Conservation (phyloP, 2,797 vertebrate species). For the Monodelphis domestica region DNA sequence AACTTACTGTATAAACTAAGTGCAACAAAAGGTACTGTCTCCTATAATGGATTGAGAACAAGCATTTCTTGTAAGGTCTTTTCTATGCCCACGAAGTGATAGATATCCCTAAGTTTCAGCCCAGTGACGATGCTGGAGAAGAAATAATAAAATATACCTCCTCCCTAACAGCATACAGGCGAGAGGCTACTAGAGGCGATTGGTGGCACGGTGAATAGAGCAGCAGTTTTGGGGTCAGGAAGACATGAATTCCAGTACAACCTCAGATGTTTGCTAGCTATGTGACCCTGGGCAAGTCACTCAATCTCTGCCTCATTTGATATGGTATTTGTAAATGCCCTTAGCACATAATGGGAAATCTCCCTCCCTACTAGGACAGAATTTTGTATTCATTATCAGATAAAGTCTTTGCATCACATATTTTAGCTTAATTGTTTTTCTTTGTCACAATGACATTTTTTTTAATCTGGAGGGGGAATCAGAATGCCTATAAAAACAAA, state of each 20-base stretch:
- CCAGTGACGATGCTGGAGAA: background rate
- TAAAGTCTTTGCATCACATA: too few species aligned
- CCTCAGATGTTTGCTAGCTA: background rate
- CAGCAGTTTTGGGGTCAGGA: background rate
- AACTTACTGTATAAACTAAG: slow-evolving; percentile 87
- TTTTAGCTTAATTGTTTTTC: too few species aligned
- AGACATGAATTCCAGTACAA: background rate
- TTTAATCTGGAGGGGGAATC: too few species aligned
- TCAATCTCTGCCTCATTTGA: too few species aligned
- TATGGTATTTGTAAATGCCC: too few species aligned
- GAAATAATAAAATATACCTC: background rate
- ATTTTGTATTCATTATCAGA: too few species aligned
- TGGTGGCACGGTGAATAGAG: background rate
- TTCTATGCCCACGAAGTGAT: background rate
- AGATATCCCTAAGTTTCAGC: background rate
- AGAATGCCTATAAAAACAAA: too few species aligned
- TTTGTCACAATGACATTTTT: too few species aligned
- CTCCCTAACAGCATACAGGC: background rate
- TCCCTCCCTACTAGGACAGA: too few species aligned
- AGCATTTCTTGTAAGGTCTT: background rate
- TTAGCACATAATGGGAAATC: too few species aligned
- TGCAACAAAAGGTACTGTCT: slow-evolving; percentile 84
- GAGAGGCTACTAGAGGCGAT: too few species aligned
- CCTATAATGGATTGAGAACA: background rate
- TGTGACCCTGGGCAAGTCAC: background rate